A percentile compares a stretch with the other conserved stretches of the same genome.
These are phyloP conservation scores for Bagarius yarrelli DNA, from an alignment of 2,113 vertebrate genomes.

Conservation along the genomic window DNA sequence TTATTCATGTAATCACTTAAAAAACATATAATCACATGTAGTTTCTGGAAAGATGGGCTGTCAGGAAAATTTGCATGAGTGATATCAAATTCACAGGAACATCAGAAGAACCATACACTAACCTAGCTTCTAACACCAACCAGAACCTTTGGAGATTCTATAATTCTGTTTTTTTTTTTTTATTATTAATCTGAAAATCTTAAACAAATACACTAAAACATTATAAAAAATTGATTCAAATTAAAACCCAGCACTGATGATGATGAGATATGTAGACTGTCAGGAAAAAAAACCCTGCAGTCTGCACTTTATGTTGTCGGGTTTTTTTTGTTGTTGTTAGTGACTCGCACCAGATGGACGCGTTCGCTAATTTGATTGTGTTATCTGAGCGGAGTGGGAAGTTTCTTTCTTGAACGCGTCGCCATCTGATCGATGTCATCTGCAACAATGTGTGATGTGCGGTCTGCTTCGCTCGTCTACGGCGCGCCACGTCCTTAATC, in stretches of 20 bases:
- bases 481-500: background rate
- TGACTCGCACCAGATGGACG: slow-evolving; percentile 28
- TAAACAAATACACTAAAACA: background rate
- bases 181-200: background rate
- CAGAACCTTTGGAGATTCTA: too few relatives aligned
- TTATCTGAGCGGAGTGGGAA: slow-evolving; percentile 22
- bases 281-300: background rate
- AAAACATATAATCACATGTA: background rate
- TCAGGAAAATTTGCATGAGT: background rate
- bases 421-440: slow-evolving; percentile 34
- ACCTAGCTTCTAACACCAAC: background rate
- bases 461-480: background rate
- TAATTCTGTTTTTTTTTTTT: background rate
- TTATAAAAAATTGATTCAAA: too few relatives aligned
- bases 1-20: background rate
- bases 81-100: background rate
- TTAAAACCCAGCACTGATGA: background rate
- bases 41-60: background rate
- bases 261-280: background rate
- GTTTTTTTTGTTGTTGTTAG: background rate
- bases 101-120: background rate
- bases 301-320: slow-evolving; percentile 1
- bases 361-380: slow-evolving; percentile 34
- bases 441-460: slow-evolving; percentile 22
- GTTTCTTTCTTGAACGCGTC: slow-evolving; percentile 22